Conservation (phyloP, 2,113 vertebrate genomes). For the Conger conger region DNA sequence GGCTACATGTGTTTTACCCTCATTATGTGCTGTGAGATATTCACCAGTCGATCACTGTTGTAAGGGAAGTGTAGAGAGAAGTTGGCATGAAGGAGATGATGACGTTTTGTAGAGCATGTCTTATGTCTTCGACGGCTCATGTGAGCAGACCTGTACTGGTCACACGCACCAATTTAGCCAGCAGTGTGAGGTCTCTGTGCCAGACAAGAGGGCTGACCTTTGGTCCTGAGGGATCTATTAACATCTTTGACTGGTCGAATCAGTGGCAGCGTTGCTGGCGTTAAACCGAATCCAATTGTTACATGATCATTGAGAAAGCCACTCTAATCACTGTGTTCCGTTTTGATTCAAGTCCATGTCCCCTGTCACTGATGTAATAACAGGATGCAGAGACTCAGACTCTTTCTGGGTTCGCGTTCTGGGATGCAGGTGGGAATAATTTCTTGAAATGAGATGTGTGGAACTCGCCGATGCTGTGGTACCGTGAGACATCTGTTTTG, state of each 20-base stretch:
- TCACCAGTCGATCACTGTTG: background rate
- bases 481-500: background rate
- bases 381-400: background rate
- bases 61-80: background rate
- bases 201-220: background rate
- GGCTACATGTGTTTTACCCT: background rate
- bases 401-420: background rate
- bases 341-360: background rate
- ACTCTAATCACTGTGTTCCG: background rate
- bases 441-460: background rate
- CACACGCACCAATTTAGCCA: background rate
- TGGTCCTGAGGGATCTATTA: background rate
- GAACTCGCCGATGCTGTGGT: background rate
- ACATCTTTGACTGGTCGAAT: background rate
- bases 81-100: background rate
- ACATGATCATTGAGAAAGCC: background rate
- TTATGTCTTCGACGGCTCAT: background rate
- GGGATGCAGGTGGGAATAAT: background rate
- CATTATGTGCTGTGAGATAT: background rate
- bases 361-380: background rate
- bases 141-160: background rate
- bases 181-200: background rate
- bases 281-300: background rate
- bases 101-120: background rate
- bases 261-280: background rate